Base-by-base conservation (phyloP, 2,113 vertebrate species). In the Oreotragus oreotragus region DNA sequence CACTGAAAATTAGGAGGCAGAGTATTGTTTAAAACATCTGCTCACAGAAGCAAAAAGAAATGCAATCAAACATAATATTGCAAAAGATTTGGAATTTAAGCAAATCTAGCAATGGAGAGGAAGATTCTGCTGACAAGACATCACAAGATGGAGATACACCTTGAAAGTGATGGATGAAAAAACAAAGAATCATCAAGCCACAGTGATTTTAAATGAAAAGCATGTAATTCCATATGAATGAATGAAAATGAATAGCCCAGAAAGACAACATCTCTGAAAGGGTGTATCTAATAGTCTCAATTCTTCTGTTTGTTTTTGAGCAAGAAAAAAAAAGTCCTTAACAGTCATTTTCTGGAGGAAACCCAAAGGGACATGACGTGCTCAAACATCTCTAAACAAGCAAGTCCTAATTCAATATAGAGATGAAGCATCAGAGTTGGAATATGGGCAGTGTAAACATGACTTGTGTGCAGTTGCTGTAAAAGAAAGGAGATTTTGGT, bases 111-210 rank as follows among this genome's bases (percentile, higher is more conserved):
- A 92, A 90, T n/a, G 43, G 7, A 76, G 21, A 77, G 84, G 33
- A 85, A 92, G 66, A 92, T 95, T 33, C 85, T 97, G 43, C 53
- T 94, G 60, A 92, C 5, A 81, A 92, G 84, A 21, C 92, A 95
- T 94, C 60, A 83, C 80, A 92, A 86, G 70, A 86, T 64, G 16
- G 30, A 96, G 36, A 64, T 64, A 73, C 15, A 85, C 51, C 89
- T 92, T 81, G 85, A 94, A 91, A 94, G 85, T 94, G 51, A 92
- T 33, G 9, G 25, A 30, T 66, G 55, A 30, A 62, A 91, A 96
- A 92, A 80, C 91, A 92, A 94, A 96, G 84, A 81, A 97, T n/a
- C 73, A 97, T 81, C 89, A 96, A 90, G 21, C 51, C 70, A 87
- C 70, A 83, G 55, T 81, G 66, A 73, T 85, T 94, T 60, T 96